Base-by-base conservation (phyloP, 2,797 vertebrate species). In the Platyrinchus mystaceus region DNA sequence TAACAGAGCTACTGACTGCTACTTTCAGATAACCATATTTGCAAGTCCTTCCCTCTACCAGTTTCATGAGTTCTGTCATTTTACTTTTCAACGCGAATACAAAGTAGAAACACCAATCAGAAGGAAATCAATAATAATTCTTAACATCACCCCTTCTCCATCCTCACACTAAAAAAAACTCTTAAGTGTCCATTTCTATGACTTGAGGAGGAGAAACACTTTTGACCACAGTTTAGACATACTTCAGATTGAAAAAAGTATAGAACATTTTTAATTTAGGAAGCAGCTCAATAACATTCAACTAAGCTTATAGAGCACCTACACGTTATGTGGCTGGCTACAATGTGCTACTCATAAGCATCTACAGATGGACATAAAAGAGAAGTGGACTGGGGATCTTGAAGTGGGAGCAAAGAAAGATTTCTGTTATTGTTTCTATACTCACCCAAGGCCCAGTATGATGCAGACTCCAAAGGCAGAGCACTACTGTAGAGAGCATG, bases 401-500 rank as follows among this genome's bases (percentile, higher is more conserved):
- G 28, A 92, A 62, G 7, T 8, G 4, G 6, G 14, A 9, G 24
- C 43, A 24, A 84, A 76, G 23, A 50, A 87, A 70, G 28, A 55
- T 17, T 68, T 63, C 46, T 82, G 24, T 21, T 77, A 2, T 21
- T 58, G 64, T 43, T 83, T 46, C 52, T 36, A 7, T 76, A 97
- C 98, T 98, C 96, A 99, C 99, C 99, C 93, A 99, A 96, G 3
- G 99, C 98, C 99, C 99, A 99, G 26, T 98, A 98, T 34, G 98
- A 98, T 30, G 98, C 98, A 32, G 98, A 97, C 94, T 98, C 97
- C 96, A 99, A 97, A 91, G 99, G 98, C 47, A 98, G 96, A 97
- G 97, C 96, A 60, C 98, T 99, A 95, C 98, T 98, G 92, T 98
- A 99, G 94, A 99, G 98, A 93, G 98, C 98, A 84, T 99, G 99